These are phyloP conservation scores for Lepidurus couesii DNA, from an alignment of 1,140 invertebrate genomes.

Conservation along the genomic window DNA sequence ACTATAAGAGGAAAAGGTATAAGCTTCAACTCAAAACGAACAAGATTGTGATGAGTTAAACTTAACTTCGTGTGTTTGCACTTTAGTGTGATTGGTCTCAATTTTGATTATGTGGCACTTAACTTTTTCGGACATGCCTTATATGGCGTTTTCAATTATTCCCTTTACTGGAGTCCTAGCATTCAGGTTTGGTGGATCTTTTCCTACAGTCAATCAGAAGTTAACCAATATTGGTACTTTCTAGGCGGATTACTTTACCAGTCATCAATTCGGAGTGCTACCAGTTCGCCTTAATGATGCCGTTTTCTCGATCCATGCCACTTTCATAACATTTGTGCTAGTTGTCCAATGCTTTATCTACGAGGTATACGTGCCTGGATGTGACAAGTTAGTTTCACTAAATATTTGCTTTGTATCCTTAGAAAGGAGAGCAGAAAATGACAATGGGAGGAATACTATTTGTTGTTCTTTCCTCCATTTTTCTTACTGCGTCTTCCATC, in stretches of 20 bases:
- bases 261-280: slow-evolving; percentile 79
- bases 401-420: slow-evolving; percentile 25
- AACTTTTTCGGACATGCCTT: slow-evolving; percentile 90
- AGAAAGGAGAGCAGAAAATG: slow-evolving; percentile 70
- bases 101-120: slow-evolving; percentile 89
- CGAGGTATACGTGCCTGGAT: slow-evolving; percentile 60
- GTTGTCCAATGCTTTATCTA: slow-evolving; percentile 85
- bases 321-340: slow-evolving; percentile 76
- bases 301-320: slow-evolving; percentile 88
- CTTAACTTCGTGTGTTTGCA: slow-evolving; percentile 44
- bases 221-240: slow-evolving; percentile 24
- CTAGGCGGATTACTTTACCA: slow-evolving; percentile 66
- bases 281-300: slow-evolving; percentile 96
- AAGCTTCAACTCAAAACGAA: background rate
- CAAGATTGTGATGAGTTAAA: background rate
- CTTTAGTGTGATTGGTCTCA: slow-evolving; percentile 83
- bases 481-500: slow-evolving; percentile 63
- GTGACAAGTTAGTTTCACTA: slow-evolving; percentile 25
- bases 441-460: slow-evolving; percentile 65
- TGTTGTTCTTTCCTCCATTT: slow-evolving; percentile 55
- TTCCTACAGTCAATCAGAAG: background rate
- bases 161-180: slow-evolving; percentile 72
- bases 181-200: slow-evolving; percentile 59
- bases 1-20: slow-evolving; percentile 83
- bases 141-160: slow-evolving; percentile 89